A percentile compares a stretch with the other conserved stretches of the same genome.
phyloP scores from a whole-genome alignment of 2,797 vertebrate species.

The Tamandua tetradactyla region DNA sequence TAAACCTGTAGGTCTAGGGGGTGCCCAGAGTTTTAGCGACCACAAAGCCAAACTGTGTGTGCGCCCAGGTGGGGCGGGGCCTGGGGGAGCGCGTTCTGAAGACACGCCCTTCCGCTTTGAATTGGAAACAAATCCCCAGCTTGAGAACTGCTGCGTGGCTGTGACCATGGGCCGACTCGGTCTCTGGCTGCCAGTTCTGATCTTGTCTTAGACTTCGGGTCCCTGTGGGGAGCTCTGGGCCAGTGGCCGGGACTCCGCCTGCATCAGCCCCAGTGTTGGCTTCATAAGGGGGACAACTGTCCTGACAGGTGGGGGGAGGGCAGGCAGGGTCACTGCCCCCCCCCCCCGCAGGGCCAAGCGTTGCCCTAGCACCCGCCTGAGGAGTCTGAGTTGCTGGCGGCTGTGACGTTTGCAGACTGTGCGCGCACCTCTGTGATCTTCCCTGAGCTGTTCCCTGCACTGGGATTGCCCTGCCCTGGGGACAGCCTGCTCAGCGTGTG shows the following conservation, averaged over 20 bases:
- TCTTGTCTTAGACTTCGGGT: neutral
- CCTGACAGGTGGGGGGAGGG: too few species aligned
- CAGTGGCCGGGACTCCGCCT: too few species aligned
- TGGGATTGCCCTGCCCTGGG: neutral
- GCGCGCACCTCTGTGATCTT: too few species aligned
- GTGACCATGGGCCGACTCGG: neutral
- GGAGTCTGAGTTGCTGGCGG: neutral
- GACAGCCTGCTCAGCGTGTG: neutral
- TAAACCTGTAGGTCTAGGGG: neutral
- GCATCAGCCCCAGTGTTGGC: too few species aligned
- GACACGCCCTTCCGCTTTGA: constrained; percentile 18
- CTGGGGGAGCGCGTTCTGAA: too few species aligned
- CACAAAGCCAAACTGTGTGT: too few species aligned
- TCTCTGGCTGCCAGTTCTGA: neutral
- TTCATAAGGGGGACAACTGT: too few species aligned
- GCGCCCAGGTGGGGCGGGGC: too few species aligned
- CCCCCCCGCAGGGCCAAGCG: too few species aligned
- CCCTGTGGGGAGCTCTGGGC: neutral
- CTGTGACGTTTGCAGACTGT: neutral
- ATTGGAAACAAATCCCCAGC: neutral
- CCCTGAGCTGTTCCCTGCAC: neutral
- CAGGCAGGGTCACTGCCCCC: neutral
- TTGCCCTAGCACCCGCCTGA: neutral
- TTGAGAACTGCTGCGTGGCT: neutral
- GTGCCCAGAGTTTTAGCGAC: neutral